Evolutionary conservation across 2,113 vertebrate genomes (phyloP), one percentile per base, ranked within the genome.

Genomic region (Sinosuthora webbiana): DNA sequence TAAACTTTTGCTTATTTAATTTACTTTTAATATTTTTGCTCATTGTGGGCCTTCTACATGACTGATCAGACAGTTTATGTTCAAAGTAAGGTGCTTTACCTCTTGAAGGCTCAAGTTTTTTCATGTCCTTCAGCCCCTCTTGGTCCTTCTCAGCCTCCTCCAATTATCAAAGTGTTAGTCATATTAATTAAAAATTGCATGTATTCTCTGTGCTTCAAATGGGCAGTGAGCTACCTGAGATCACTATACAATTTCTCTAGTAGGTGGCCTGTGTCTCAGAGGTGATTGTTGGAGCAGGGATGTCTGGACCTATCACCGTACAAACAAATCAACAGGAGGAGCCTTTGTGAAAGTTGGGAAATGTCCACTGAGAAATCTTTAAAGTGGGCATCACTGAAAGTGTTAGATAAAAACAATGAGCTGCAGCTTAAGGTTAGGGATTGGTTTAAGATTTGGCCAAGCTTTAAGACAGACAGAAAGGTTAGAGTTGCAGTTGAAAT

Each of bases 271-370:
- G 44, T n/a, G 45, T 76, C 63, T 83, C 53, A 24, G 63, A 55
- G 45, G 15, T n/a, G 10, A 33, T 6, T 49, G 6, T 30, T 10
- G 24, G 20, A 71, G 44, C 45, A 42, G 33, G 39, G 7, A 17
- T 28, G 13, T 8, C 44, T 71, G 33, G 5, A 71, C 15, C 30
- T 42, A 41, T 9, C 25, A 50, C 13, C 0, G 0, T 11, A 59
- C 8, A 55, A 63, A 81, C 10, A 68, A 37, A 68, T 13, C 13
- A 50, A 3, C 20, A 55, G 11, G 5, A 64, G 15, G 5, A 83
- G 12, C 9, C 28, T 33, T 35, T 31, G 22, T 62, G 57, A 59
- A 49, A 23, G 22, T 16, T 71, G 25, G 24, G 50, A 23, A 57
- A 50, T 24, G 9, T 35, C 49, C 59, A 4, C 37, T 4, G 1